Evolutionary conservation across 2,797 vertebrate genomes (phyloP).

Genomic region (Xiphophorus birchmanni): DNA sequence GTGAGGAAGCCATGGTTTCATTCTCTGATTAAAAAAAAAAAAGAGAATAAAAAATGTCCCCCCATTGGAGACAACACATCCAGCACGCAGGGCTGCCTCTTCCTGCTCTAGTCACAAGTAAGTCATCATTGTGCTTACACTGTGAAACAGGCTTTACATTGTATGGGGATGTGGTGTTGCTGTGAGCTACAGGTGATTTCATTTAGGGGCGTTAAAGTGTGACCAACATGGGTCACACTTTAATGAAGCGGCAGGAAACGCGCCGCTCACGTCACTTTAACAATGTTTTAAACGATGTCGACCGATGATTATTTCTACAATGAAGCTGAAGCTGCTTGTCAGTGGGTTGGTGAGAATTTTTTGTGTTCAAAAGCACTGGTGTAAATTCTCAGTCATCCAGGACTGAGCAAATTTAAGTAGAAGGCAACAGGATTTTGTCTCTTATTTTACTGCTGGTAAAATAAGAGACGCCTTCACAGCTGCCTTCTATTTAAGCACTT

Average conservation of each 20-base stretch:
- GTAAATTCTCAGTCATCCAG: not conserved
- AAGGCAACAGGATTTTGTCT: not conserved
- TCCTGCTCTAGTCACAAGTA: slow-evolving; percentile 10
- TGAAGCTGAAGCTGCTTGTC: slow-evolving; percentile 11
- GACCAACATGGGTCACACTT: slow-evolving; percentile 35
- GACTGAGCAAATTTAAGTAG: not conserved
- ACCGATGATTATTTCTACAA: slow-evolving; percentile 14
- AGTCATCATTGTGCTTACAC: slow-evolving; percentile 6
- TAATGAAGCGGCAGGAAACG: slow-evolving; percentile 26
- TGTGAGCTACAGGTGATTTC: slow-evolving; percentile 39
- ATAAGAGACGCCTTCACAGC: not conserved
- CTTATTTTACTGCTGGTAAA: not conserved
- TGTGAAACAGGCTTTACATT: slow-evolving; percentile 36
- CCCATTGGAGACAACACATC: slow-evolving; percentile 45
- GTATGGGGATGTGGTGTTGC: slow-evolving; percentile 18
- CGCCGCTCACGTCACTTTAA: not conserved
- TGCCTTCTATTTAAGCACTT: not conserved
- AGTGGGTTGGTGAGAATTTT: slow-evolving; percentile 9
- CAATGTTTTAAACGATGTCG: not conserved
- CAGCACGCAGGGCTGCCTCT: slow-evolving; percentile 30
- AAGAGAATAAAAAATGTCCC: not conserved
- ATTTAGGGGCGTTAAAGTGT: slow-evolving; percentile 43
- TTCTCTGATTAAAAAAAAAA: slow-evolving; percentile 44
- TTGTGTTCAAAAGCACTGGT: not conserved
- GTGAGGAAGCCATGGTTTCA: slow-evolving; percentile 55